Conservation (phyloP, 2,113 vertebrate genomes). For the Cichladusa arquata region DNA sequence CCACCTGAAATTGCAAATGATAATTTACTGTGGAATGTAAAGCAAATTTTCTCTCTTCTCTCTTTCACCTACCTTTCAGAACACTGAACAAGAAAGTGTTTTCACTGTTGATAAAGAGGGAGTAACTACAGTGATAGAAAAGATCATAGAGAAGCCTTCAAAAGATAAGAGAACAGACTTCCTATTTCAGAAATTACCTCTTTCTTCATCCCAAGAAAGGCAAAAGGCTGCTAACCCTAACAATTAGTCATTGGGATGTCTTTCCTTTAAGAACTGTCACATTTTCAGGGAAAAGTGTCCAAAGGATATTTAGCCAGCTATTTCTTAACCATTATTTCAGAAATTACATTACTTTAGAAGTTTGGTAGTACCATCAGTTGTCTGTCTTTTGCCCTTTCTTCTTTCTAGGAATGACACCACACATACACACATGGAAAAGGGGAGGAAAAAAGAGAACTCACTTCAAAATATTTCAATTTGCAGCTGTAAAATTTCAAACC, state of each 20-base stretch:
- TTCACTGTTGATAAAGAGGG: background rate
- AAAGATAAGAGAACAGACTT: background rate
- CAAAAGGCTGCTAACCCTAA: background rate
- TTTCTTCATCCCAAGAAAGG: background rate
- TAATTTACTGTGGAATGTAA: background rate
- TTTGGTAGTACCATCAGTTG: background rate
- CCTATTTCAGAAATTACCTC: background rate
- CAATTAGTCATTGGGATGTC: background rate
- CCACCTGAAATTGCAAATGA: background rate
- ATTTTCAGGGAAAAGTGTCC: background rate
- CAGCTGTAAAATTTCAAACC: background rate
- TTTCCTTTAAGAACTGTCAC: background rate
- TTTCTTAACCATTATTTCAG: background rate
- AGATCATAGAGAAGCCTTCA: background rate
- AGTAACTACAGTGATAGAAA: background rate
- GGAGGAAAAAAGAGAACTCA: background rate
- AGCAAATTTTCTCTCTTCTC: background rate
- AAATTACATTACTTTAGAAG: background rate
- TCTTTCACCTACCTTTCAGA: background rate
- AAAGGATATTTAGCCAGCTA: background rate
- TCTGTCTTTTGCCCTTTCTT: background rate
- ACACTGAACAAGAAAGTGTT: background rate
- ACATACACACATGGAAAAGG: rapidly evolving
- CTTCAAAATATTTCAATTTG: background rate
- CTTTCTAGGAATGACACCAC: background rate